Evolutionary conservation across 2,888 invertebrate species (phyloP).

Genomic region (Erpobdella octoculata): DNA sequence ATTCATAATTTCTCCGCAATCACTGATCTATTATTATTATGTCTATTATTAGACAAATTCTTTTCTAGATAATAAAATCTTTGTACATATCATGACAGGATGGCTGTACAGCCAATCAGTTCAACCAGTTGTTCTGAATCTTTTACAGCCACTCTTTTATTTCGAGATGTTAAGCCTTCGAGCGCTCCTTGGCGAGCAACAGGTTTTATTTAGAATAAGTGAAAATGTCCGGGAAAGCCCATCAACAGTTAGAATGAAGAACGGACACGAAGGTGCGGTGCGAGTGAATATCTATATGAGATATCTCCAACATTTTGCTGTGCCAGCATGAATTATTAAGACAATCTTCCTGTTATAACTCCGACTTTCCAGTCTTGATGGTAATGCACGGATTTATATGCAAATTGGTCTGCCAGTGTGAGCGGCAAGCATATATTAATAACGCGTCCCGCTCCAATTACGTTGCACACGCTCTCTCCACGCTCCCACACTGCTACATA

Average conservation of each 20-base stretch:
- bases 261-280: not conserved
- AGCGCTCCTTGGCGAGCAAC: not conserved
- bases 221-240: not conserved
- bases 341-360: not conserved
- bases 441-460: not conserved
- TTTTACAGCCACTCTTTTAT: too few relatives aligned
- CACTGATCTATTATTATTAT: too few relatives aligned
- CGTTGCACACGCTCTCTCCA: too few relatives aligned
- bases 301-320: not conserved
- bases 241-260: not conserved
- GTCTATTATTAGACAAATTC: too few relatives aligned
- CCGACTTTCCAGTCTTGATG: not conserved
- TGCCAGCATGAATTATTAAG: conserved; percentile 4
- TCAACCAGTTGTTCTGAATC: too few relatives aligned
- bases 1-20: too few relatives aligned
- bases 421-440: not conserved
- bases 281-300: not conserved
- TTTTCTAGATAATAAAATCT: too few relatives aligned
- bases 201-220: not conserved
- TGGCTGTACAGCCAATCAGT: too few relatives aligned
- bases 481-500: too few relatives aligned
- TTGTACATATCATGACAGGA: too few relatives aligned
- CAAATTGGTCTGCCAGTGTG: not conserved
- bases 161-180: too few relatives aligned
- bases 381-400: conserved; percentile 8